Conservation (phyloP, 2,797 vertebrate species). For the Phaenicophaeus curvirostris region DNA sequence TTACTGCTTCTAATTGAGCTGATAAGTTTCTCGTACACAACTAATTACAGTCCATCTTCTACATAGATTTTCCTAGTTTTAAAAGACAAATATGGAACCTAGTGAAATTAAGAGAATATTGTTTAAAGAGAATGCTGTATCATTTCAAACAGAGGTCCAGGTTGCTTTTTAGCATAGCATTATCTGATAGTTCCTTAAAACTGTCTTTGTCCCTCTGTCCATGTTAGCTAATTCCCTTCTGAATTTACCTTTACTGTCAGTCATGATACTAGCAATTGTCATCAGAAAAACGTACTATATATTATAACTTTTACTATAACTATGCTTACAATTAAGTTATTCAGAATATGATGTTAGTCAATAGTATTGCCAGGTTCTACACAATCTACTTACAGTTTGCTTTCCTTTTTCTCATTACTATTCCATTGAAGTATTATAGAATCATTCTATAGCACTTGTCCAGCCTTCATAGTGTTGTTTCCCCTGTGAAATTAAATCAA, state of each 20-base stretch:
- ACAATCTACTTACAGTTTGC: background rate
- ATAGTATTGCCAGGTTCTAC: background rate
- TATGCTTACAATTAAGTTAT: background rate
- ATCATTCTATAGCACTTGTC: background rate
- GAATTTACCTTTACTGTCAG: background rate
- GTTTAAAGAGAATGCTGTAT: background rate
- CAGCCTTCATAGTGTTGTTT: background rate
- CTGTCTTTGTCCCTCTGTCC: background rate
- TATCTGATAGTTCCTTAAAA: background rate
- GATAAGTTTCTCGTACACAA: background rate
- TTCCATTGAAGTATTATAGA: background rate
- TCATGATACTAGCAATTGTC: background rate
- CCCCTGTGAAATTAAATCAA: constrained; percentile 1
- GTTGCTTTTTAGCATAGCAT: background rate
- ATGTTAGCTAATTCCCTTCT: background rate
- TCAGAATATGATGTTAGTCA: background rate
- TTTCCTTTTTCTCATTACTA: background rate
- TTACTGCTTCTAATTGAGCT: background rate
- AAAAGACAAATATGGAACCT: background rate
- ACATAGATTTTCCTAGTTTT: background rate
- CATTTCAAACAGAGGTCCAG: background rate
- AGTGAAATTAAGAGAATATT: background rate
- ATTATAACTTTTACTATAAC: background rate
- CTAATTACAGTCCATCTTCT: background rate
- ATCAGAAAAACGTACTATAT: background rate